phyloP scores from a whole-genome alignment of 2,797 vertebrate genomes.

The Pelochelys cantorii region DNA sequence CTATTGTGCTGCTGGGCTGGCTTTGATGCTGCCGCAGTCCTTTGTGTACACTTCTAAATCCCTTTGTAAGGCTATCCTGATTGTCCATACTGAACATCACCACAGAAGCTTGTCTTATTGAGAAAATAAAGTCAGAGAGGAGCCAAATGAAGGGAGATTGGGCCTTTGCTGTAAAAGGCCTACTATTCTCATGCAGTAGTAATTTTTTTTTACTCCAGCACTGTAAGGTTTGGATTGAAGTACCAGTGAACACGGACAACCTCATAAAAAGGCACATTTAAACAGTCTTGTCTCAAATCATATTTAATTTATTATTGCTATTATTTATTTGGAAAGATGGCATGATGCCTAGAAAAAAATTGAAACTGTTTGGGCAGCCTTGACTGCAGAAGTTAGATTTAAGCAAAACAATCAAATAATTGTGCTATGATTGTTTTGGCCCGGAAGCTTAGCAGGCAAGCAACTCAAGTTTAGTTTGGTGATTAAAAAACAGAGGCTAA shows the following conservation, averaged over 20 bases:
- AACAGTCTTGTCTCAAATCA: not conserved
- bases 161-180: constrained; percentile 57
- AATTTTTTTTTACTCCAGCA: constrained; percentile 28
- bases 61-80: constrained; percentile 87
- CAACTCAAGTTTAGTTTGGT: not conserved
- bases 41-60: constrained; percentile 86
- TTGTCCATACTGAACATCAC: constrained; percentile 73
- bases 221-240: not conserved
- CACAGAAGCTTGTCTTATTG: constrained; percentile 62
- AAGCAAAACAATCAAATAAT: not conserved
- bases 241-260: not conserved
- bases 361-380: not conserved
- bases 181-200: constrained; percentile 42
- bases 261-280: not conserved
- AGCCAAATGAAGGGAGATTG: constrained; percentile 66
- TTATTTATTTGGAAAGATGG: fast-evolving
- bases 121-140: constrained; percentile 72
- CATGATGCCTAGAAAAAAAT: not conserved
- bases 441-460: not conserved
- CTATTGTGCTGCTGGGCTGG: constrained; percentile 82
- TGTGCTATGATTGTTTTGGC: fast-evolving
- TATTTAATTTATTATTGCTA: not conserved
- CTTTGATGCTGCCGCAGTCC: constrained; percentile 87
- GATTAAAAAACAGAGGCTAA: not conserved
- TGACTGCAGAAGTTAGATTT: not conserved